phyloP scores from a whole-genome alignment of 2,113 vertebrate genomes.

The Lontra canadensis region DNA sequence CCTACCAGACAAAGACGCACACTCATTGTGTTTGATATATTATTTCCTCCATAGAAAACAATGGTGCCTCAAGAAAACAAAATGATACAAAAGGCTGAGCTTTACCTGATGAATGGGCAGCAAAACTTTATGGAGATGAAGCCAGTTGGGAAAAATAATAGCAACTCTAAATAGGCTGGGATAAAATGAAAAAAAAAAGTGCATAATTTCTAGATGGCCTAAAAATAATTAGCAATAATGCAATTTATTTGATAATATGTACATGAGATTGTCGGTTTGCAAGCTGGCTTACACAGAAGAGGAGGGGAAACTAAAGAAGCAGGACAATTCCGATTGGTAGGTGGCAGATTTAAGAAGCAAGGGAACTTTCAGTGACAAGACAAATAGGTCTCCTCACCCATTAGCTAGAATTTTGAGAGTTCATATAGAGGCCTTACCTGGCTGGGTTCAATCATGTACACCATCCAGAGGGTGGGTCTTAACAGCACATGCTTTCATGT shows the following conservation, averaged over 20 bases:
- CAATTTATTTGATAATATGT: background rate
- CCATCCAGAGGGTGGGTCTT: background rate
- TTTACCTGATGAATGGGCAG: background rate
- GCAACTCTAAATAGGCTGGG: background rate
- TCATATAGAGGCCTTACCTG: background rate
- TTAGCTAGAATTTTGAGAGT: background rate
- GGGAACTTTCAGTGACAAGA: background rate
- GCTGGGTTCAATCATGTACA: background rate
- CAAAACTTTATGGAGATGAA: background rate
- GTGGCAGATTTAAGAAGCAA: background rate
- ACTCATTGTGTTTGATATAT: conserved; percentile 44
- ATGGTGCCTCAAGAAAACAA: conserved; percentile 66
- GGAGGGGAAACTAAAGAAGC: background rate
- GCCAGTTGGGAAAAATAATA: background rate
- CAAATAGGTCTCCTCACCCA: background rate
- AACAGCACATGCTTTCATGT: background rate
- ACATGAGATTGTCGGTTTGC: background rate
- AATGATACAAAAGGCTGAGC: background rate
- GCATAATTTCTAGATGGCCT: background rate
- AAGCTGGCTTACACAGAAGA: background rate
- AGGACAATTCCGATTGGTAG: background rate
- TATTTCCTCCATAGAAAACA: conserved; percentile 72
- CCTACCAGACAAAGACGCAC: background rate
- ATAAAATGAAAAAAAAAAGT: background rate
- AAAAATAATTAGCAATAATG: background rate